Base-by-base conservation (phyloP, 2,797 vertebrate species). In the Moxostoma hubbsi region DNA sequence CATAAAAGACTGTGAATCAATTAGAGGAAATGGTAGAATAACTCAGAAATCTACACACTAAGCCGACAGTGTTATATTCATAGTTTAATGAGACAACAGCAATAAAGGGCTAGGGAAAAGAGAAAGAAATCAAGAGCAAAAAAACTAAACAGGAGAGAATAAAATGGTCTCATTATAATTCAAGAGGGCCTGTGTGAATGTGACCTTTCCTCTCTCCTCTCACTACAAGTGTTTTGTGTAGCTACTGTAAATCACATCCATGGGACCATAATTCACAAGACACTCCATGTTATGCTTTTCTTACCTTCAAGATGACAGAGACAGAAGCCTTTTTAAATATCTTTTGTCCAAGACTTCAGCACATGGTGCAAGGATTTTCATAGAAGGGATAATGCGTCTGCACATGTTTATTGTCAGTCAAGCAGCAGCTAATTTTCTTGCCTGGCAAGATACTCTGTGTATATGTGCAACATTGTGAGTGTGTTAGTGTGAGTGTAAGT, bases 181-280 rank as follows among this genome's bases (percentile, higher is more conserved):
- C 85, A 59, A 77, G 77, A 75, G 54, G 45, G 62, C 70, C 71
- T 72, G 53, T 55, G 12, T 82, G 82, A 70, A 69, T 69, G 65
- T 86, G 83, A 86, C 84, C 85, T 84, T 87, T 83, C 70, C 64
- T 81, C 66, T 85, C 70, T 82, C 57, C 73, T 54, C 74, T 75
- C 75, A 70, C 61, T 67, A 36, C 81, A 78, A 75, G 61, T 67
- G 80, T 85, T 76, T 73, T 81, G 51, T 72, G 80, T 79, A 64
- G 72, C 69, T 85, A 24, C 24, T 24, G 24, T 24, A 83, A 85
- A 85, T 85, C 70, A 83, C 69, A 73, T 82, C 75, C 72, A 77
- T 63, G 57, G 65, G 51, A 79, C 81, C 81, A 85, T 85, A 82
- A 87, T 83, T 84, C 82, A 81, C 68, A 77, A 58, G 64, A 43